phyloP scores from a whole-genome alignment of 1,140 invertebrate genomes.

The Drosophila asahinai region DNA sequence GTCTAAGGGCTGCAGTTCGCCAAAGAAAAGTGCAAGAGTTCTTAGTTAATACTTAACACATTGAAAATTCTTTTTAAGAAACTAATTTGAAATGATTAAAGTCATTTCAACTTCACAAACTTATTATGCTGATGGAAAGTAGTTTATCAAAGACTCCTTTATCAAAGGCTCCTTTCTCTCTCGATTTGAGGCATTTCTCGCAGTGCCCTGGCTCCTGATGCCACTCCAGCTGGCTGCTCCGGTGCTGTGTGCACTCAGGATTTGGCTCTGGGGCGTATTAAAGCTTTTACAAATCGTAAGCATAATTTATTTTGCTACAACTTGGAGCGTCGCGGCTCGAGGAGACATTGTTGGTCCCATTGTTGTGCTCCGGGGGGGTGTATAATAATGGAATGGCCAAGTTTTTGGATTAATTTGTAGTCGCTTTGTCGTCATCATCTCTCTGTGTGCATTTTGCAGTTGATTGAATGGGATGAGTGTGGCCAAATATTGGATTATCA shows the following conservation, averaged over 20 bases:
- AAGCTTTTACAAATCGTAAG: conserved; percentile 80
- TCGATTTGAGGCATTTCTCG: not conserved
- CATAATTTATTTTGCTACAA: conserved; percentile 81
- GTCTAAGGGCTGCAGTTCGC: no score
- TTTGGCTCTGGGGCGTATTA: conserved; percentile 79
- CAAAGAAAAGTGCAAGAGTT: no score
- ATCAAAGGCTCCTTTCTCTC: no score
- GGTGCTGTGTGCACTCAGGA: conserved; percentile 72
- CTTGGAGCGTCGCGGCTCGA: conserved; percentile 28
- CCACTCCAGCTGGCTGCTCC: conserved; percentile 41
- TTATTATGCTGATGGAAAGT: not conserved
- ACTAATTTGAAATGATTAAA: no score
- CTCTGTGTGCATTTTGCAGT: conserved; percentile 37
- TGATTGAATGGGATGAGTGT: conserved; percentile 42
- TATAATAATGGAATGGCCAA: conserved; percentile 49
- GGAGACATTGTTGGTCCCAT: conserved; percentile 38
- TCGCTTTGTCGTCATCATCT: conserved; percentile 39
- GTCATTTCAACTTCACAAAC: no score
- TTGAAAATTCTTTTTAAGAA: not conserved
- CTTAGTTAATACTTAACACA: not conserved
- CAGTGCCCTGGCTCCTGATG: conserved; percentile 21
- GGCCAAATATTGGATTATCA: conserved; percentile 35
- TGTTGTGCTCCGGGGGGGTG: conserved; percentile 10
- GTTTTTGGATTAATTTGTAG: conserved; percentile 60
- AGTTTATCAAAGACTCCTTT: not conserved